These are phyloP conservation scores for Galaxias olidus DNA, from an alignment of 2,797 vertebrate species.

Conservation along the genomic window DNA sequence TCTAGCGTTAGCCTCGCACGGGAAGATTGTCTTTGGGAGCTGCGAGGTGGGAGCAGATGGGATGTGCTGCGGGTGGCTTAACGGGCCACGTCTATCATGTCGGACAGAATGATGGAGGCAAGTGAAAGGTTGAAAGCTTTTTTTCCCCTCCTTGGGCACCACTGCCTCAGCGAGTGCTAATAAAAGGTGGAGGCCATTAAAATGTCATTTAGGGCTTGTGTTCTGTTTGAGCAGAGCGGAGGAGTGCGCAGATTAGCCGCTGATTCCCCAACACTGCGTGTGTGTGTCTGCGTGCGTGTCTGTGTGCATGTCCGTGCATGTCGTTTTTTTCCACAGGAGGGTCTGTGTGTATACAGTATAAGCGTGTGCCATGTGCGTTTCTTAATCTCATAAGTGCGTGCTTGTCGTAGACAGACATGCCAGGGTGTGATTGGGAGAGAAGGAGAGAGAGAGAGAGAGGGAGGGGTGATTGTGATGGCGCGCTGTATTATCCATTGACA, in stretches of 20 bases:
- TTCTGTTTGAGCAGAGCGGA: slow-evolving; percentile 60
- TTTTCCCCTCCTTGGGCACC: slow-evolving; percentile 43
- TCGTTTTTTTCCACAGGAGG: background rate
- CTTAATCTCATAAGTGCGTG: slow-evolving; percentile 4
- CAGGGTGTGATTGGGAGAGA: background rate
- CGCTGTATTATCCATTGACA: background rate
- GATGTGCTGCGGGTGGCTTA: background rate
- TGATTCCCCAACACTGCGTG: slow-evolving; percentile 37
- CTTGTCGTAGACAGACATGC: background rate
- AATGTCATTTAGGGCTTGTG: slow-evolving; percentile 66
- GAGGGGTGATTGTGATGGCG: background rate
- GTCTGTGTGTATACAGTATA: slow-evolving; percentile 22
- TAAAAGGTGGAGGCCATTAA: slow-evolving; percentile 67
- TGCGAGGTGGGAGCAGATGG: background rate
- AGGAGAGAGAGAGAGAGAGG: background rate
- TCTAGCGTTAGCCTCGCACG: background rate
- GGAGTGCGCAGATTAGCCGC: slow-evolving; percentile 58
- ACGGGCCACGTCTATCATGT: slow-evolving; percentile 42
- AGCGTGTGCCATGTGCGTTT: slow-evolving; percentile 29
- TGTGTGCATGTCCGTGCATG: background rate
- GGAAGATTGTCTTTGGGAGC: background rate
- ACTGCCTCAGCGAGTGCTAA: slow-evolving; percentile 49
- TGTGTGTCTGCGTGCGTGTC: slow-evolving; percentile 1
- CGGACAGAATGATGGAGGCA: slow-evolving; percentile 38
- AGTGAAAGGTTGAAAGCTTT: slow-evolving; percentile 54